Evolutionary conservation across 2,888 invertebrate genomes (phyloP).

Genomic region (Erannis defoliaria): DNA sequence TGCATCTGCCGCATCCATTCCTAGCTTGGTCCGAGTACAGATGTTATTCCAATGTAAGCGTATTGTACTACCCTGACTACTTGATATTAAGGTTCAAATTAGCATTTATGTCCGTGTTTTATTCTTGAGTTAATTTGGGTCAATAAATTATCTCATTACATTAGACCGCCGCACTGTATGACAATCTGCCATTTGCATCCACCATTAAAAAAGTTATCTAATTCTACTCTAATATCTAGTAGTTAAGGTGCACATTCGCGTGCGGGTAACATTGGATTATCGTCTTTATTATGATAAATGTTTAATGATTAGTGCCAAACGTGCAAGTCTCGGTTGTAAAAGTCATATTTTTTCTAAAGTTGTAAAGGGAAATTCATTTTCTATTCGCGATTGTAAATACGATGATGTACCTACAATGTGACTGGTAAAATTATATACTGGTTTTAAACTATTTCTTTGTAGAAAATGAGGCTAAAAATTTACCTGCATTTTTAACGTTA

Average conservation of each 20-base stretch:
- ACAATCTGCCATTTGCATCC: too few relatives aligned
- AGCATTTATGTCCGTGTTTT: too few relatives aligned
- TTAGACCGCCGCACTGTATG: too few relatives aligned
- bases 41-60: too few relatives aligned
- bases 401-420: background rate
- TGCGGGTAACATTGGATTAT: background rate
- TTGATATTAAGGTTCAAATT: too few relatives aligned
- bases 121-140: too few relatives aligned
- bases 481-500: background rate
- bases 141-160: background rate
- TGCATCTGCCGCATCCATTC: too few relatives aligned
- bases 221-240: background rate
- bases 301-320: constrained; percentile 58
- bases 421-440: too few relatives aligned
- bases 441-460: background rate
- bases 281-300: constrained; percentile 20
- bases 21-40: too few relatives aligned
- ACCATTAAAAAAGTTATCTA: too few relatives aligned
- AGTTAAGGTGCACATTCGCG: background rate
- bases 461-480: background rate
- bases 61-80: too few relatives aligned
- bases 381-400: constrained; percentile 1
- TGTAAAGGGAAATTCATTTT: constrained; percentile 17
- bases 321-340: constrained; percentile 46
- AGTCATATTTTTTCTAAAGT: constrained; percentile 5